Evolutionary conservation across 2,888 invertebrate species (phyloP), one percentile per base, ranked within the genome.

Genomic region (Drosophila borborema): DNA sequence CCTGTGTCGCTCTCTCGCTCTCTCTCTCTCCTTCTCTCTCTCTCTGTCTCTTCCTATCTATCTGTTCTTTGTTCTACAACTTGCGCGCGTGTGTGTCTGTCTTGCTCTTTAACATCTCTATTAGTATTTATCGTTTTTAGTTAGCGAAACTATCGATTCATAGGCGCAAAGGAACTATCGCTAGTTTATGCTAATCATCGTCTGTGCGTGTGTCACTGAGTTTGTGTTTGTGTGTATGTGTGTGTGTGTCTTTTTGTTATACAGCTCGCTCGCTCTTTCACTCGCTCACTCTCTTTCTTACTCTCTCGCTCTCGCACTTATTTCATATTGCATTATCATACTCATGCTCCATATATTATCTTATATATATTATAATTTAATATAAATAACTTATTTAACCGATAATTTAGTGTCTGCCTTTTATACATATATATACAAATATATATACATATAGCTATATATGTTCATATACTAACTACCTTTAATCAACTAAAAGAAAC

Each of bases 401-500:
- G 36, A 51, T 12, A 18, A 10, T 18, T 46, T 56, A 68, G 43
- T 62, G 62, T 53, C 51, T 73, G 77, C 65, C 63, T 73, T 43
- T 56, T 59, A 63, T 16, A 54, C 12, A 14, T 16, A 34, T 18
- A 49, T 31, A n/a, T 1, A 48, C 18, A 49, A 3, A 34, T 12
- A 38, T 20, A 53, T 20, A 16, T 9, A 16, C 38, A 54, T 31
- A 49, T 49, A 31, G 34, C 6, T 48, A 48, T 31, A 28, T 18
- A 34, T 64, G 40, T 60, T 40, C 7, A 46, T 23, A 28, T 23
- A 60, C 60, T 46, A 54, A 63, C 23, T 41, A 55, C n/a, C 16
- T 40, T 55, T 51, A 69, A 58, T 56, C 48, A 45, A 69, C 73
- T 66, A 77, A 77, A 70, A 77, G 16, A 38, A 64, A 64, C 63